These are phyloP conservation scores for Macrotus californicus DNA, from an alignment of 2,113 vertebrate species.

Conservation along the genomic window DNA sequence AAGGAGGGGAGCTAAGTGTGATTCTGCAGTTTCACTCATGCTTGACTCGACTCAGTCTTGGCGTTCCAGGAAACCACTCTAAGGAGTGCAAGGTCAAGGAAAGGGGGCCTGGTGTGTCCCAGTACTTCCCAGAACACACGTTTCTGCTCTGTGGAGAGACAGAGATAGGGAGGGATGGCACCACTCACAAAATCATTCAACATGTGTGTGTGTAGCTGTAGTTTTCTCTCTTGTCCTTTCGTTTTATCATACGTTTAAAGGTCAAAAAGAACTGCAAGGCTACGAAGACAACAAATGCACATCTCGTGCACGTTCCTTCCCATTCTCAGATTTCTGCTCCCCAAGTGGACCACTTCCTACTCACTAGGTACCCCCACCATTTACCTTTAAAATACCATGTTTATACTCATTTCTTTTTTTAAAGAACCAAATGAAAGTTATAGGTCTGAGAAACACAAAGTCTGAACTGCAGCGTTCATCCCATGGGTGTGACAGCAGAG, in stretches of 20 bases:
- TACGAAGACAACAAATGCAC: background rate
- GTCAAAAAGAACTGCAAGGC: background rate
- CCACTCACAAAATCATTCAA: background rate
- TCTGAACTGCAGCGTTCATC: background rate
- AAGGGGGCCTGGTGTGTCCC: background rate
- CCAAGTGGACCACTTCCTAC: background rate
- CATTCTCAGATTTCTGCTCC: background rate
- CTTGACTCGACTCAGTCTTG: background rate
- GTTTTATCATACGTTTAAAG: background rate
- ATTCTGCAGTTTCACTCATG: background rate
- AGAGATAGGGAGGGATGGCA: background rate
- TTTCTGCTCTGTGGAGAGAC: background rate
- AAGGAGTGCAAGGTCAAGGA: background rate
- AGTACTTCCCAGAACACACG: background rate
- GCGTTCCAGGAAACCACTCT: background rate
- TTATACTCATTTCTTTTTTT: background rate
- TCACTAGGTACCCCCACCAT: background rate
- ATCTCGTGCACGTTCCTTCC: background rate
- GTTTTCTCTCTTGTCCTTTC: background rate
- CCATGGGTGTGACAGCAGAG: background rate
- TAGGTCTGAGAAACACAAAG: background rate
- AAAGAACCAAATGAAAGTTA: background rate
- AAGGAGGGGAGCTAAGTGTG: background rate
- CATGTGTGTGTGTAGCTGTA: background rate
- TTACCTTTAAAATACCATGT: background rate